Evolutionary conservation across 2,888 invertebrate genomes (phyloP).

Genomic region (Drepana falcataria): DNA sequence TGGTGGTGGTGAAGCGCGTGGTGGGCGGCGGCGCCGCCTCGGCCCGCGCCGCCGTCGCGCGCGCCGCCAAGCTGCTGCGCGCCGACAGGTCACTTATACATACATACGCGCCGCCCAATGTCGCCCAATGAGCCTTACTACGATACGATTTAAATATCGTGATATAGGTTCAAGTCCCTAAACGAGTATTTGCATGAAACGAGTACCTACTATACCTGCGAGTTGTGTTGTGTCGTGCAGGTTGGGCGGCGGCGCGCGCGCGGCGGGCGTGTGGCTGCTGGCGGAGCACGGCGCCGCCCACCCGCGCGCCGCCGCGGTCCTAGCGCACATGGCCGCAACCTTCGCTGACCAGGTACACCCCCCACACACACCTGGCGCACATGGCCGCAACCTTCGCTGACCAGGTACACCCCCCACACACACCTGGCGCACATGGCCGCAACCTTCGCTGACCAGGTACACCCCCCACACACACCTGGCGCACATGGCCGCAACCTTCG

Average conservation of each 20-base stretch:
- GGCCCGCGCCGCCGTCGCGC: conserved; percentile 55
- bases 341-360: conserved; percentile 58
- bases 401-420: conserved; percentile 35
- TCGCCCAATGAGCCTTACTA: too few relatives aligned
- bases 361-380: conserved; percentile 45
- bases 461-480: too few relatives aligned
- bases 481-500: too few relatives aligned
- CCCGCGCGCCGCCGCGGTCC: conserved; percentile 55
- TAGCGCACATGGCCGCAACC: conserved; percentile 55
- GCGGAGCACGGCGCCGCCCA: conserved; percentile 64
- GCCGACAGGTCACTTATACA: conserved; percentile 44
- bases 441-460: conserved; percentile 38
- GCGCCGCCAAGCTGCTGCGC: conserved; percentile 60
- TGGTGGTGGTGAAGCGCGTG: conserved; percentile 71
- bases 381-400: conserved; percentile 35
- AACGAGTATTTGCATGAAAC: too few relatives aligned
- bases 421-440: conserved; percentile 64
- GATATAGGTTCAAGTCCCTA: too few relatives aligned
- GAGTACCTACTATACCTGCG: neutral
- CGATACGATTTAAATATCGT: too few relatives aligned
- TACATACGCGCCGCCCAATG: neutral
- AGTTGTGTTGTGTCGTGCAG: conserved; percentile 20
- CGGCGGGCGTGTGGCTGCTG: conserved; percentile 66
- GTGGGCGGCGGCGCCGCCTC: conserved; percentile 63
- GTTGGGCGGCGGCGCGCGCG: conserved; percentile 56